A percentile compares a stretch with the other conserved stretches of the same genome.
Conservation (phyloP, 2,113 vertebrate species). For the Penelope pileata region DNA sequence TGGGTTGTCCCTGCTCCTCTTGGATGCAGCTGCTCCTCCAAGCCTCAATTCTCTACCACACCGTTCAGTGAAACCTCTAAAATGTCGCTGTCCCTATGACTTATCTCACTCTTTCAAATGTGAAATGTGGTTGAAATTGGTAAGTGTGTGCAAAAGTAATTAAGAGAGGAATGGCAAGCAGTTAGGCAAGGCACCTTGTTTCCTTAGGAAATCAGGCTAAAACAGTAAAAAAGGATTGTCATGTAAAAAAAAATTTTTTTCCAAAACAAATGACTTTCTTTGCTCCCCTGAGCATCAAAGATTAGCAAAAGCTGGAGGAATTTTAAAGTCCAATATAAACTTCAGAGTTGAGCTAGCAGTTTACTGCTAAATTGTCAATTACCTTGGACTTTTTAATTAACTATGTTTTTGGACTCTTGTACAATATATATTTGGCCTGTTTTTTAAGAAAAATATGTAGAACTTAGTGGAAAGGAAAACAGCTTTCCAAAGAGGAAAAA, state of each 20-base stretch:
- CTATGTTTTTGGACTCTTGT: neutral
- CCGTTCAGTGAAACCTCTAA: neutral
- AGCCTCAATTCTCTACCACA: neutral
- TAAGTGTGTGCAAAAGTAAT: constrained; percentile 20
- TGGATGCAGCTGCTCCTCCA: neutral
- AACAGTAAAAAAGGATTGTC: neutral
- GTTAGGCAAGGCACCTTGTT: constrained; percentile 25
- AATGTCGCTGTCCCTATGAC: neutral
- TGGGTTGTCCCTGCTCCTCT: neutral
- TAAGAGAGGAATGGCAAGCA: neutral
- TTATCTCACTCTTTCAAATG: constrained; percentile 24
- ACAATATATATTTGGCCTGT: neutral
- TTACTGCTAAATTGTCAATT: constrained; percentile 43
- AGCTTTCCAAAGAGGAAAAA: neutral
- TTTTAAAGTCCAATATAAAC: constrained; percentile 41
- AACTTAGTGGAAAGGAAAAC: neutral
- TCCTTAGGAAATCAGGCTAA: constrained; percentile 19
- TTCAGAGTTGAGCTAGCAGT: neutral
- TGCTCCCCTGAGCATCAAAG: constrained; percentile 31
- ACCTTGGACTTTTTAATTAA: constrained; percentile 53
- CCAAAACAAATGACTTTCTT: neutral
- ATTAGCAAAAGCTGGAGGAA: constrained; percentile 31
- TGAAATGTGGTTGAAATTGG: neutral
- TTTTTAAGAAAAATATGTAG: neutral
- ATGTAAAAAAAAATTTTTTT: constrained; percentile 12